Percentiles rank a stretch among this genome's conserved stretches.
phyloP scores from a whole-genome alignment of 1,140 invertebrate species.

The Eupeodes corollae region DNA sequence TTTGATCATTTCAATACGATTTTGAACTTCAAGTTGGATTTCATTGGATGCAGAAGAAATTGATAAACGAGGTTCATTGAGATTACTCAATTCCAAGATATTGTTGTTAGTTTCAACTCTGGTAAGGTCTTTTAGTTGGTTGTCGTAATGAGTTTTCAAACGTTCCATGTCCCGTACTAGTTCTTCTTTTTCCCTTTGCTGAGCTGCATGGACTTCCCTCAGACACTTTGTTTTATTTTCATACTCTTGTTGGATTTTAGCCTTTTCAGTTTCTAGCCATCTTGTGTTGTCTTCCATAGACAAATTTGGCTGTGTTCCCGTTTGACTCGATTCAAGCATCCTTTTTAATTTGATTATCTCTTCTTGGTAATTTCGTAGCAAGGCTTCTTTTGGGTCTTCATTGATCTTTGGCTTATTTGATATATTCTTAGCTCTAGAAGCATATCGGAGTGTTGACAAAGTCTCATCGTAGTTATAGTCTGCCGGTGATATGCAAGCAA shows the following conservation, averaged over 20 bases:
- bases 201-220: conserved; percentile 37
- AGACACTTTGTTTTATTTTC: conserved; percentile 39
- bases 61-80: not conserved
- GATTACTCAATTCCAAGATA: not conserved
- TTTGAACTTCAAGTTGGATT: conserved; percentile 34
- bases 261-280: conserved; percentile 18
- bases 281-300: not conserved
- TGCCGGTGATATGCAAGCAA: conserved; percentile 83
- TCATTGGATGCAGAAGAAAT: not conserved
- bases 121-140: conserved; percentile 4
- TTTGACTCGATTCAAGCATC: conserved; percentile 44
- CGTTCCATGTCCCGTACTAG: conserved; percentile 38
- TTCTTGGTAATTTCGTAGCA: conserved; percentile 77
- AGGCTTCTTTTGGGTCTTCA: conserved; percentile 86
- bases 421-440: conserved; percentile 87
- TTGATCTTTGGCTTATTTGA: conserved; percentile 87
- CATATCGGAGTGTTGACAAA: conserved; percentile 74
- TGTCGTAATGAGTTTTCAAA: conserved; percentile 6
- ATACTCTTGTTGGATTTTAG: conserved; percentile 25
- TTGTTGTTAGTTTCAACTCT: not conserved
- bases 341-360: conserved; percentile 67
- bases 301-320: too few relatives aligned
- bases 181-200: conserved; percentile 39
- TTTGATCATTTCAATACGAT: conserved; percentile 56
- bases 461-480: conserved; percentile 87